These are phyloP conservation scores for Ranitomeya imitator DNA, from an alignment of 2,113 vertebrate genomes.

Conservation along the genomic window DNA sequence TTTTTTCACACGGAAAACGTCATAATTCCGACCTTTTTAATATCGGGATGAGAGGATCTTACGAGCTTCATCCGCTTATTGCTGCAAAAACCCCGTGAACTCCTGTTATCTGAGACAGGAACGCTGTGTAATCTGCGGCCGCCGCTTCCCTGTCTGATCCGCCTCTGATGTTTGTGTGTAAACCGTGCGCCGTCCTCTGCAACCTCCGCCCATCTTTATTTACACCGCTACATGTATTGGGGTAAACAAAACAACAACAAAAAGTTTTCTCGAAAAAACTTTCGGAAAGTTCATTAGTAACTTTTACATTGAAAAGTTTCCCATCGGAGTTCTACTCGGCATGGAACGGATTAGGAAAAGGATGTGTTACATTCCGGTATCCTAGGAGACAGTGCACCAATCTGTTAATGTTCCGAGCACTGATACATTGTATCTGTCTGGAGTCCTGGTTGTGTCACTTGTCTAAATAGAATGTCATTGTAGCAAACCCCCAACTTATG, in stretches of 20 bases:
- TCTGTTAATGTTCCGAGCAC: no score
- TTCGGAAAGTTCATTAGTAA: neutral
- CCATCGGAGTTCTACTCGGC: neutral
- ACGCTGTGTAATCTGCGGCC: neutral
- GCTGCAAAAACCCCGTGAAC: neutral
- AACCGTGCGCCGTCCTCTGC: neutral
- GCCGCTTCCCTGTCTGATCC: slow-evolving; percentile 25
- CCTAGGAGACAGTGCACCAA: no score
- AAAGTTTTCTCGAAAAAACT: neutral
- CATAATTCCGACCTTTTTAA: neutral
- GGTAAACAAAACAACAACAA: neutral
- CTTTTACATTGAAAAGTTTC: neutral
- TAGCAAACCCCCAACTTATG: no score
- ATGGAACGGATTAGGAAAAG: no score
- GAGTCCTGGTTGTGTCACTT: no score
- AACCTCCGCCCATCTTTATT: neutral
- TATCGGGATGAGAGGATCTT: neutral
- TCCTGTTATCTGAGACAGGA: neutral
- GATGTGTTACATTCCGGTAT: no score
- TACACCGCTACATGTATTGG: neutral
- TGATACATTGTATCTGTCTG: no score
- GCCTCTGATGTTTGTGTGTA: neutral
- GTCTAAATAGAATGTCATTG: no score
- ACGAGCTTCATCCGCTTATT: slow-evolving; percentile 7
- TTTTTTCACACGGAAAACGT: neutral